phyloP scores from a whole-genome alignment of 1,140 invertebrate species.

The Drosophila ficusphila region DNA sequence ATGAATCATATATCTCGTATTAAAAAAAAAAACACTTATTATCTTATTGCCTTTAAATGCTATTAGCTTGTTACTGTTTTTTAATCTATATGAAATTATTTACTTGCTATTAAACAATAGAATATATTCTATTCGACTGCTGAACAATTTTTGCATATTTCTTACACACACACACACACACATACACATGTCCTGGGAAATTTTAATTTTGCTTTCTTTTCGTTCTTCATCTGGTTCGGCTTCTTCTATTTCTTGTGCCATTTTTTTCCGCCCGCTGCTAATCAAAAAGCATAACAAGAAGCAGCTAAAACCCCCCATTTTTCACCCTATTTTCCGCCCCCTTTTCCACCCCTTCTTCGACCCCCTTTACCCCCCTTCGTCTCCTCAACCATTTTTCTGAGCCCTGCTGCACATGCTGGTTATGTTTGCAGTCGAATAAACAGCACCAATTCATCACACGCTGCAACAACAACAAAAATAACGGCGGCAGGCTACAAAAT shows the following conservation, averaged over 20 bases:
- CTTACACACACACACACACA: slow-evolving; percentile 18
- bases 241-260: slow-evolving; percentile 13
- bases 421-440: slow-evolving; percentile 81
- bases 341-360: not conserved
- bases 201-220: slow-evolving; percentile 64
- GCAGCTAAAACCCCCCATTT: slow-evolving; percentile 5
- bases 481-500: slow-evolving; percentile 25
- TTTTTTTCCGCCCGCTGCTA: slow-evolving; percentile 50
- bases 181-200: slow-evolving; percentile 16
- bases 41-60: too few relatives aligned
- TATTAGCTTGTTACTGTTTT: too few relatives aligned
- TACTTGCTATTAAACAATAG: not conserved
- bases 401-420: slow-evolving; percentile 56
- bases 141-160: not conserved
- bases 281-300: slow-evolving; percentile 76
- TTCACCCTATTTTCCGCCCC: not conserved
- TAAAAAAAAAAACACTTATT: too few relatives aligned
- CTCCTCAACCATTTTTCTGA: not conserved
- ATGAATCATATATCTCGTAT: too few relatives aligned
- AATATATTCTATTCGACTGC: not conserved
- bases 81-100: not conserved
- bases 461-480: slow-evolving; percentile 33
- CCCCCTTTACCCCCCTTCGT: not conserved
- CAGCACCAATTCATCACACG: slow-evolving; percentile 81
- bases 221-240: slow-evolving; percentile 2